These are phyloP conservation scores for Sipunculus nudus DNA, from an alignment of 2,888 invertebrate genomes.

Conservation along the genomic window DNA sequence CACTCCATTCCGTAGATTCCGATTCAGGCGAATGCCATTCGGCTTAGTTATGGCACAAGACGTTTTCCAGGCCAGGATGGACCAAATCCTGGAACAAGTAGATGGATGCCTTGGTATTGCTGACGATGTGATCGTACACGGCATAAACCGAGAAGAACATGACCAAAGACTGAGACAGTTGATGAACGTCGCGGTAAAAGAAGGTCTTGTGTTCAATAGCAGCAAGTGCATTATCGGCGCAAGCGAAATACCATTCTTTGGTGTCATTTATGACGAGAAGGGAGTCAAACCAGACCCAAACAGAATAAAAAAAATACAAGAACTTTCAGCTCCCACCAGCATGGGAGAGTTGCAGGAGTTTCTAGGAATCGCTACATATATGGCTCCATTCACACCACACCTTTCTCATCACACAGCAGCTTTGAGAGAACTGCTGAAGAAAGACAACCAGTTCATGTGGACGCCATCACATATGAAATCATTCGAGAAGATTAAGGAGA, in stretches of 20 bases:
- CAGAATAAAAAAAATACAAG: constrained; percentile 20
- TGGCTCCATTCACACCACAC: constrained; percentile 25
- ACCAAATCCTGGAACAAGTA: neutral
- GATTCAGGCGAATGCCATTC: constrained; percentile 6
- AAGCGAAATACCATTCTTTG: constrained; percentile 28
- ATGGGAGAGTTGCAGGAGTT: constrained; percentile 25
- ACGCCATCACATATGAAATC: too few relatives aligned
- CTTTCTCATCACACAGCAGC: constrained; percentile 15
- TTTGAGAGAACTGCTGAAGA: constrained; percentile 23
- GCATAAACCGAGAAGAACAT: neutral
- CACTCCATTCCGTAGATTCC: constrained; percentile 9
- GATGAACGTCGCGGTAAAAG: neutral
- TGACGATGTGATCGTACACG: constrained; percentile 3
- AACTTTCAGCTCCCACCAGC: constrained; percentile 19
- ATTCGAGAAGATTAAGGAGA: too few relatives aligned
- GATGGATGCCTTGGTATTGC: constrained; percentile 1
- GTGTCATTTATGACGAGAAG: constrained; percentile 13
- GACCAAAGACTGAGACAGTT: neutral
- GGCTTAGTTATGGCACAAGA: constrained; percentile 10
- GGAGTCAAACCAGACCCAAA: constrained; percentile 31
- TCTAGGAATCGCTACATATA: constrained; percentile 27
- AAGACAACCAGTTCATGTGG: constrained; percentile 16
- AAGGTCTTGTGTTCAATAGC: constrained; percentile 6
- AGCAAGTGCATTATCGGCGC: neutral
- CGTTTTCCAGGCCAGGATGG: constrained; percentile 12